Evolutionary conservation across 2,888 invertebrate species (phyloP).

Genomic region (Halictus ligatus): DNA sequence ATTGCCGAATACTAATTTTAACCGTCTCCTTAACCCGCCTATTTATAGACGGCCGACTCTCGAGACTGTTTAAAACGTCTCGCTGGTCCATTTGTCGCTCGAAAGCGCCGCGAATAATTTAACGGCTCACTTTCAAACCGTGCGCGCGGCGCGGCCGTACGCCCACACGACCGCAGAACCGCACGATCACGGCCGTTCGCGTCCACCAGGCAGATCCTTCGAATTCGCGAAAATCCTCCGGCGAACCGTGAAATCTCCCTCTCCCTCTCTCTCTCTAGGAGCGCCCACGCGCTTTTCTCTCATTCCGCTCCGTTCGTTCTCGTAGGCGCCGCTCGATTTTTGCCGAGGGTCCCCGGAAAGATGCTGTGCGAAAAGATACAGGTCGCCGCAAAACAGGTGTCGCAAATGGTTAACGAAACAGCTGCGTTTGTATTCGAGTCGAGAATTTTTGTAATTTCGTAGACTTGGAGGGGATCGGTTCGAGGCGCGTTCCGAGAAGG

Average conservation of each 20-base stretch:
- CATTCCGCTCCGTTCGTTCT: neutral
- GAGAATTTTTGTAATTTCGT: neutral
- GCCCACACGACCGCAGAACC: slow-evolving; percentile 24
- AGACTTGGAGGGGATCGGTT: neutral
- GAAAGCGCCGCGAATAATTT: slow-evolving; percentile 71
- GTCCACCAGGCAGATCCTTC: slow-evolving; percentile 1
- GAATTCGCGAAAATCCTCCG: slow-evolving; percentile 6
- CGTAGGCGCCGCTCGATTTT: neutral
- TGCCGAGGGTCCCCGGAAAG: neutral
- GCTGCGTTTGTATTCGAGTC: neutral
- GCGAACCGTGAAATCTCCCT: slow-evolving; percentile 2
- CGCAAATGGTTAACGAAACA: no score
- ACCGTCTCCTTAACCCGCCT: slow-evolving; percentile 70
- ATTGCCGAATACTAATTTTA: slow-evolving; percentile 69
- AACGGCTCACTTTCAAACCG: slow-evolving; percentile 65
- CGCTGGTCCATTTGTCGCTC: slow-evolving; percentile 71
- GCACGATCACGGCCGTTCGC: slow-evolving; percentile 7
- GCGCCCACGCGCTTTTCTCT: neutral
- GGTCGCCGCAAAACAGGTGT: neutral
- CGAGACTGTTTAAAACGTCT: slow-evolving; percentile 74
- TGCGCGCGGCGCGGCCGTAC: slow-evolving; percentile 53
- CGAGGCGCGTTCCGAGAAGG: neutral
- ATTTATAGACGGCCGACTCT: slow-evolving; percentile 72
- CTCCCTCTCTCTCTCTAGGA: neutral
- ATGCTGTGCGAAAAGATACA: neutral